Percentiles rank a stretch among this genome's conserved stretches.
phyloP scores from a whole-genome alignment of 2,797 vertebrate species.

The Myiotriccus ornatus region DNA sequence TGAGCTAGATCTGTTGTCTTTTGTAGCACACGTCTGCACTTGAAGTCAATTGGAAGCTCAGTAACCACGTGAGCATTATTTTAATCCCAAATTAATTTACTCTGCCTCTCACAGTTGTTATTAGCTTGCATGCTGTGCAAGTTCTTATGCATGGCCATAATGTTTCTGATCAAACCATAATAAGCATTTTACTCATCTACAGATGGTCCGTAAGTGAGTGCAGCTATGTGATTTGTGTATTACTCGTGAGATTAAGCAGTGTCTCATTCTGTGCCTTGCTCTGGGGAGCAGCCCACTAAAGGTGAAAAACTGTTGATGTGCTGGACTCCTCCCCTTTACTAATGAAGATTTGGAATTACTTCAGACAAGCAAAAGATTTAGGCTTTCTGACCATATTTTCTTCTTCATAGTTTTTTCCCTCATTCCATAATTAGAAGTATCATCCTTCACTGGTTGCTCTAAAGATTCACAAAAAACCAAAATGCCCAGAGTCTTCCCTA shows the following conservation, averaged over 20 bases:
- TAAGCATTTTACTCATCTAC: background rate
- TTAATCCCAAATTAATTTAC: slow-evolving; percentile 4
- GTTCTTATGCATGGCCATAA: background rate
- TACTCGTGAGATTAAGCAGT: background rate
- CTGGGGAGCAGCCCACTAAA: background rate
- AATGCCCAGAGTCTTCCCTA: background rate
- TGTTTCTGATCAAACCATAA: background rate
- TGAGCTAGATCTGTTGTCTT: background rate
- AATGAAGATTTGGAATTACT: background rate
- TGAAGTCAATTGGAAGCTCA: background rate
- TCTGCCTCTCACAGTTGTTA: background rate
- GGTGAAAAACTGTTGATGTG: background rate
- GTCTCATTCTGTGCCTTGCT: background rate
- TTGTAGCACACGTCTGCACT: background rate
- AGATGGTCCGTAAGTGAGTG: background rate
- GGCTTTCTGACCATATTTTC: background rate
- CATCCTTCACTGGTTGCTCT: background rate
- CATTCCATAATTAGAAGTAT: background rate
- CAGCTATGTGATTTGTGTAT: background rate
- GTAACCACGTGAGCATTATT: rapidly evolving
- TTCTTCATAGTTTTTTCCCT: background rate
- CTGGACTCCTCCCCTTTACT: background rate
- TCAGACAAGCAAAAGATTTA: background rate
- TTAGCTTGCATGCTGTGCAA: background rate
- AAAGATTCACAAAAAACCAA: background rate